Evolutionary conservation across 92 coral and sea anemone genomes (phyloP).

Genomic region (Pocillopora meandrina): DNA sequence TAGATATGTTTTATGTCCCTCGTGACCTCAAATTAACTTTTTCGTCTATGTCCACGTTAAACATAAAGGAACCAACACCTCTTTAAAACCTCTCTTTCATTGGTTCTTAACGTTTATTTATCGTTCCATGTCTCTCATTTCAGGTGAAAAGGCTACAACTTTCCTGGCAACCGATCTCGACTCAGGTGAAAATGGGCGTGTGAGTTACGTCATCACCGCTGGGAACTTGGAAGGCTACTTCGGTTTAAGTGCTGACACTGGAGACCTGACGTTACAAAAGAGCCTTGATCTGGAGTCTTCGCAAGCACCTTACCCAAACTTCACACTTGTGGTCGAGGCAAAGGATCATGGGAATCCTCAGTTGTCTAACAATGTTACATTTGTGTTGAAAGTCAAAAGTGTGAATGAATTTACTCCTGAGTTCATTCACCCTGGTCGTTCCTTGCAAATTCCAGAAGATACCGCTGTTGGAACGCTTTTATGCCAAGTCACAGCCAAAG

Average conservation of each 20-base stretch:
- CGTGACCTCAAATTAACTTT: no score
- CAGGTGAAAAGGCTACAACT: conserved; percentile 53
- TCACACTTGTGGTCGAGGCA: conserved; percentile 59
- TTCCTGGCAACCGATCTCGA: conserved; percentile 79
- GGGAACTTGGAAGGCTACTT: conserved; percentile 68
- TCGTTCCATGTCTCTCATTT: not conserved
- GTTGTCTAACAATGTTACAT: conserved; percentile 53
- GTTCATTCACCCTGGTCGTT: conserved; percentile 34
- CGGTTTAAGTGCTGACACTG: conserved; percentile 52
- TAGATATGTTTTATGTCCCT: no score
- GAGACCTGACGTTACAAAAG: conserved; percentile 48
- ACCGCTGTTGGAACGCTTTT: conserved; percentile 53
- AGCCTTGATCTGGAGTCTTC: conserved; percentile 76
- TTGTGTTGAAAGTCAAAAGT: conserved; percentile 36
- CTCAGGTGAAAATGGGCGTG: conserved; percentile 72
- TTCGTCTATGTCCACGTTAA: no score
- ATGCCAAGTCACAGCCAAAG: conserved; percentile 65
- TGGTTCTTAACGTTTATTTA: not conserved
- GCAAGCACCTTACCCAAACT: conserved; percentile 56
- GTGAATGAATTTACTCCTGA: conserved; percentile 76
- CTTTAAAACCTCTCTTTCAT: not conserved
- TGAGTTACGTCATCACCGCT: conserved; percentile 56
- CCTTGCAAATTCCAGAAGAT: conserved; percentile 54
- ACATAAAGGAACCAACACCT: no score
- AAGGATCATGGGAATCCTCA: conserved; percentile 74